phyloP scores from a whole-genome alignment of 2,888 invertebrate species.

The Agrilus biguttatus region DNA sequence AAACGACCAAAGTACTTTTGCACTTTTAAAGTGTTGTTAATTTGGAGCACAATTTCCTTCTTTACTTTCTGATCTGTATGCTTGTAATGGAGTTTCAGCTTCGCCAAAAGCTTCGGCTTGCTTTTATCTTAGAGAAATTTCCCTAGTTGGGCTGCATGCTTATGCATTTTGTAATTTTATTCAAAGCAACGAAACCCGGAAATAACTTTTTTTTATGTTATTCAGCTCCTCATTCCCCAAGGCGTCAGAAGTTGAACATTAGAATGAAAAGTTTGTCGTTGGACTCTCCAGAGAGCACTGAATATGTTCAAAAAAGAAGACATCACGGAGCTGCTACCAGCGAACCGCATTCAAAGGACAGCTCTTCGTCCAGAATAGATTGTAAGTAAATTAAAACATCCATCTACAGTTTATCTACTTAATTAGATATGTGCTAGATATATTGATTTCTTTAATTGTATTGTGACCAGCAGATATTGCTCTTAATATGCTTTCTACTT shows the following conservation, averaged over 20 bases:
- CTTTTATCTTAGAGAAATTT: too few species aligned
- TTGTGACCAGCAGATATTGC: too few species aligned
- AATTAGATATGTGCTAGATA: too few species aligned
- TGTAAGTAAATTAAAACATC: constrained; percentile 33
- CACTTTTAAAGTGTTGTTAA: too few species aligned
- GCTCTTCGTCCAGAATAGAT: constrained; percentile 44
- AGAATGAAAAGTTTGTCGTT: constrained; percentile 96
- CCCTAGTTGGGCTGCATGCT: too few species aligned
- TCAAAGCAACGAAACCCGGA: not conserved
- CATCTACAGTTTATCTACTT: too few species aligned
- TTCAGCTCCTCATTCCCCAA: constrained; percentile 85
- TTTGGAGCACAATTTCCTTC: not conserved
- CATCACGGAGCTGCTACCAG: constrained; percentile 26
- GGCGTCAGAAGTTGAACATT: constrained; percentile 89
- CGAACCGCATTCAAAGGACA: constrained; percentile 36
- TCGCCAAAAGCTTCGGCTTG: too few species aligned
- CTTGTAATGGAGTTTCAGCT: constrained; percentile 13
- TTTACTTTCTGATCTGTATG: not conserved
- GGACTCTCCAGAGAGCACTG: constrained; percentile 90
- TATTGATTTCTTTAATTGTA: not conserved
- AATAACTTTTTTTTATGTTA: not conserved
- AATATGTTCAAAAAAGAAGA: constrained; percentile 63
- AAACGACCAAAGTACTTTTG: too few species aligned
- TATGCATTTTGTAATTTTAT: too few species aligned
- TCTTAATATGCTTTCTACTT: too few species aligned